Conservation (phyloP, 1,140 invertebrate genomes). For the Neoseiulus cucumeris region DNA sequence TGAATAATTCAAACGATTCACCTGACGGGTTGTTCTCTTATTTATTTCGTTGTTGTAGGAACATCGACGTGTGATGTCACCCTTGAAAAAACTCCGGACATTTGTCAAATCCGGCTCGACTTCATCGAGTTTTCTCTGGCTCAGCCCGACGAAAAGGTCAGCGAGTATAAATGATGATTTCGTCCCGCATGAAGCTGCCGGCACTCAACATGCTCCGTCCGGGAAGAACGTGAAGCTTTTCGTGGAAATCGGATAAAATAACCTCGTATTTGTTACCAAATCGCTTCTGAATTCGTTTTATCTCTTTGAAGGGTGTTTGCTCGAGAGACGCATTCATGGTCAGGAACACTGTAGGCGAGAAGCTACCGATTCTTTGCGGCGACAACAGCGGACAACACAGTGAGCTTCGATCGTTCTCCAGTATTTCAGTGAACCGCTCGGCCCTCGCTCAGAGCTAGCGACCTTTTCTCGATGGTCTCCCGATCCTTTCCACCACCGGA, state of each 20-base stretch:
- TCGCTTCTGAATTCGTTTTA: neutral
- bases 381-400: slow-evolving; percentile 60
- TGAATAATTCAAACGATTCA: too few relatives aligned
- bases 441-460: neutral
- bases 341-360: slow-evolving; percentile 41
- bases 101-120: slow-evolving; percentile 16
- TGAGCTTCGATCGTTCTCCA: slow-evolving; percentile 39
- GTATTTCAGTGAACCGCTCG: neutral
- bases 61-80: slow-evolving; percentile 46
- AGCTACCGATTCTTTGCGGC: slow-evolving; percentile 50
- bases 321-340: slow-evolving; percentile 44
- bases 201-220: too few relatives aligned
- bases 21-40: too few relatives aligned
- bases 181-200: too few relatives aligned
- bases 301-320: slow-evolving; percentile 36
- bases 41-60: slow-evolving; percentile 25
- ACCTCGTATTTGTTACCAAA: too few relatives aligned
- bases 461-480: slow-evolving; percentile 9
- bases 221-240: too few relatives aligned
- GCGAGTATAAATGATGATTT: neutral
- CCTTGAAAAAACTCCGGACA: slow-evolving; percentile 33
- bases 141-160: slow-evolving; percentile 41
- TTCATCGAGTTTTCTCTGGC: slow-evolving; percentile 48
- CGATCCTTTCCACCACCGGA: too few relatives aligned
- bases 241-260: too few relatives aligned